Evolutionary conservation across 2,113 vertebrate species (phyloP).

Genomic region (Chlorocebus sabaeus): DNA sequence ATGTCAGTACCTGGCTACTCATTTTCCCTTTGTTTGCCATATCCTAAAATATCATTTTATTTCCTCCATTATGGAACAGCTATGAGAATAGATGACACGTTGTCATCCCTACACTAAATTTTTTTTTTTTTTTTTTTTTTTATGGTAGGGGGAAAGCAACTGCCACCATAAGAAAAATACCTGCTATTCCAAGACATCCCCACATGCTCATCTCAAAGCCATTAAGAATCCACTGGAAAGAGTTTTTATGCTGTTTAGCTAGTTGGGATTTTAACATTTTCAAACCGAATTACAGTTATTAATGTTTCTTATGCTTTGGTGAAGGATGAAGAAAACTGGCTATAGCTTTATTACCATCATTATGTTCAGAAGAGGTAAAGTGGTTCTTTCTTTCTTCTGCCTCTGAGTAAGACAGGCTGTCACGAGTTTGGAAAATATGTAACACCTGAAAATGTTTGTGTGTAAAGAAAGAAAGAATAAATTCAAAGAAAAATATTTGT

Average conservation of each 20-base stretch:
- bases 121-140: not conserved
- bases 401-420: not conserved
- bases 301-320: not conserved
- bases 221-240: not conserved
- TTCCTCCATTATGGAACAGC: conserved; percentile 37
- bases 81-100: not conserved
- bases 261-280: conserved; percentile 29
- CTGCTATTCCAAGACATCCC: not conserved
- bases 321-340: not conserved
- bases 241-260: not conserved
- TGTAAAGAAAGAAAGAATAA: not conserved
- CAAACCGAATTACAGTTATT: not conserved
- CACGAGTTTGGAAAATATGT: not conserved
- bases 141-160: not conserved
- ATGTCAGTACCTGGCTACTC: not conserved
- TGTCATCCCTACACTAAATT: not conserved
- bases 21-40: not conserved
- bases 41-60: not conserved
- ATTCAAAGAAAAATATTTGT: not conserved
- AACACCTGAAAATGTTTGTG: not conserved
- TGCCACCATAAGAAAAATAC: not conserved
- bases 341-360: not conserved
- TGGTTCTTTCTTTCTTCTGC: not conserved
- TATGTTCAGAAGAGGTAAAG: not conserved
- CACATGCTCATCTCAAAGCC: not conserved